phyloP scores from a whole-genome alignment of 1,140 invertebrate genomes.

The Odontomachus brunneus region DNA sequence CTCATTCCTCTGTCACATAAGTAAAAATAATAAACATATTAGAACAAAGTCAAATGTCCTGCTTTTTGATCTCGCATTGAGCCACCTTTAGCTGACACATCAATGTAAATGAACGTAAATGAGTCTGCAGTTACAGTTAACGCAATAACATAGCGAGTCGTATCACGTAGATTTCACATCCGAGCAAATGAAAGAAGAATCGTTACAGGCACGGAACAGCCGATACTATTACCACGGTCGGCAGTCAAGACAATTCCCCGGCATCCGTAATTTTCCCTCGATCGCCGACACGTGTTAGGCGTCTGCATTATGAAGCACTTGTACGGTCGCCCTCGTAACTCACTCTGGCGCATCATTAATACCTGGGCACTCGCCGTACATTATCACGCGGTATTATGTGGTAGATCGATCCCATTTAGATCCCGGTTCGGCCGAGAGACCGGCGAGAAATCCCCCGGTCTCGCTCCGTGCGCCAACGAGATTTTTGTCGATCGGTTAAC shows the following conservation, averaged over 20 bases:
- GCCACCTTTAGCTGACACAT: too few relatives aligned
- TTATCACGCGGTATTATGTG: slow-evolving; percentile 39
- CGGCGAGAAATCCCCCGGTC: neutral
- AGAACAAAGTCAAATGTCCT: too few relatives aligned
- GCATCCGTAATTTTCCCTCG: slow-evolving; percentile 31
- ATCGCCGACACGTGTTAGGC: slow-evolving; percentile 11
- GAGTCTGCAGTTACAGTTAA: too few relatives aligned
- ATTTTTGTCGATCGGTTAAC: slow-evolving; percentile 38
- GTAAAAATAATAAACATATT: too few relatives aligned
- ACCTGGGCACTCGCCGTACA: slow-evolving; percentile 17
- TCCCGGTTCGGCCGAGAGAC: neutral
- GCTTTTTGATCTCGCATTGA: too few relatives aligned
- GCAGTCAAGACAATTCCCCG: slow-evolving; percentile 14
- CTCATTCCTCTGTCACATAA: too few relatives aligned
- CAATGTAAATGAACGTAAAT: too few relatives aligned
- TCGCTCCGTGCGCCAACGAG: neutral
- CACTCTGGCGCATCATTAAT: slow-evolving; percentile 53
- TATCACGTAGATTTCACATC: neutral
- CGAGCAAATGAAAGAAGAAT: neutral
- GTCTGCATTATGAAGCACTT: slow-evolving; percentile 52
- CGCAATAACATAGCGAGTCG: too few relatives aligned
- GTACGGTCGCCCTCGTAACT: slow-evolving; percentile 47
- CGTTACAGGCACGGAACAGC: neutral
- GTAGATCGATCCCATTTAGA: slow-evolving; percentile 58
- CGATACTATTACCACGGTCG: neutral